Evolutionary conservation across 1,140 invertebrate genomes (phyloP), one percentile per base, ranked within the genome.

Genomic region (Oryctes rhinoceros): DNA sequence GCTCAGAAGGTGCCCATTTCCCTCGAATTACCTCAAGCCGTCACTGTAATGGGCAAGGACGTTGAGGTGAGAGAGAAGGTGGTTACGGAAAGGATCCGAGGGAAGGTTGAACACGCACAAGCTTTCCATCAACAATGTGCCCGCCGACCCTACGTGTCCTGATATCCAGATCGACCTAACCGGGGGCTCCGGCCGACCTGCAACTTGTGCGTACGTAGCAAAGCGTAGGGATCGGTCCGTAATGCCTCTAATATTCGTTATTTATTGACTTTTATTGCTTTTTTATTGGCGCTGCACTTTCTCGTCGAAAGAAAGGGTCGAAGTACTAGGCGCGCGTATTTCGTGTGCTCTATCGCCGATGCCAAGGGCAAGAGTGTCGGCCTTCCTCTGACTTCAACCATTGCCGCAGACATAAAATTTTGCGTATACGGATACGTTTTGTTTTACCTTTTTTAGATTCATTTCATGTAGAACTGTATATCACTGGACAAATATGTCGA

Each of bases 81-180:
- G 65, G 65, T 71, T 71, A 24, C 65, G 65, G 65, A 71, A 71
- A 30, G 65, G 65, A 71, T 71, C 65, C 20, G 20, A 71, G 65
- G 65, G 65, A 71, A 49, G 49, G 74, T 49, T 80, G 79, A 80
- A 80, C 79, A 80, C 79, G 79, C 79, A 80, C 79, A 76, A 49
- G 71, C 79, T 76, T 80, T 80, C 79, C 79, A 80, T 80, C 79
- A 80, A 80, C 79, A 80, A 76, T 74, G 74, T 76, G 79, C 79
- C 75, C 71, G 75, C 75, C 75, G 75, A 76, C 75, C 65, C 47
- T 80, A 80, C 79, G 79, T 80, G 79, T 80, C 48, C 79, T 80
- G 79, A 74, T 65, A 76, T 71, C 48, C 79, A 75, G 79, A 80
- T 80, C 67, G 67, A 76, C 39, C 30, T 35, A 80, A 80, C 37